These are phyloP conservation scores for Druon quercuslanigerum DNA, from an alignment of 1,140 invertebrate species.

Conservation along the genomic window DNA sequence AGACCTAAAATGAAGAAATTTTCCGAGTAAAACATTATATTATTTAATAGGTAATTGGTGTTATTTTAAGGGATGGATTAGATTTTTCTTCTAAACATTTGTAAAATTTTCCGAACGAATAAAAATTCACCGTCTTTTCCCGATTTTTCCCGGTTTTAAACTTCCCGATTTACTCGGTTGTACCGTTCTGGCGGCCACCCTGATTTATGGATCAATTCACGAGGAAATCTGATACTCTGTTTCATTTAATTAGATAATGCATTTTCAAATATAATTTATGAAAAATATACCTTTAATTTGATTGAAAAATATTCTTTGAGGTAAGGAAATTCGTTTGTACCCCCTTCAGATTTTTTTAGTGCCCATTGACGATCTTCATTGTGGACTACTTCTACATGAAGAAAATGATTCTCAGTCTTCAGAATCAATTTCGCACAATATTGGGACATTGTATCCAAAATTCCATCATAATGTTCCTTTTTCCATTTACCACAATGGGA, in stretches of 20 bases:
- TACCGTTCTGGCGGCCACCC: no score
- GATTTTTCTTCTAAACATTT: no score
- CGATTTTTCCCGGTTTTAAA: no score
- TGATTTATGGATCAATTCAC: no score
- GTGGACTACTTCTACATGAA: neutral
- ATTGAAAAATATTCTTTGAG: neutral
- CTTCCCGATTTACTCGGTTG: no score
- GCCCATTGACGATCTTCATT: neutral
- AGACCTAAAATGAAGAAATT: conserved; percentile 47
- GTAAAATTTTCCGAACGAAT: neutral
- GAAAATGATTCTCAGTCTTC: conserved; percentile 30
- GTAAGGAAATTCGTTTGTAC: neutral
- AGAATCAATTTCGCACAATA: conserved; percentile 42
- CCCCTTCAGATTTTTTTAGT: neutral
- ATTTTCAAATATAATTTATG: neutral
- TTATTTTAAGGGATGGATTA: no score
- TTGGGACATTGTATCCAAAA: neutral
- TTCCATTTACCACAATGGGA: neutral
- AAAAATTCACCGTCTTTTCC: no score
- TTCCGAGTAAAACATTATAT: conserved; percentile 5
- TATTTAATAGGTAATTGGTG: neutral
- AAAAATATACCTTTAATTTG: conserved; percentile 40
- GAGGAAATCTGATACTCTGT: no score
- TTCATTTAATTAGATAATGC: neutral
- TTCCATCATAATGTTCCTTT: neutral